phyloP scores from a whole-genome alignment of 2,113 vertebrate genomes.

The Pitta sordida region DNA sequence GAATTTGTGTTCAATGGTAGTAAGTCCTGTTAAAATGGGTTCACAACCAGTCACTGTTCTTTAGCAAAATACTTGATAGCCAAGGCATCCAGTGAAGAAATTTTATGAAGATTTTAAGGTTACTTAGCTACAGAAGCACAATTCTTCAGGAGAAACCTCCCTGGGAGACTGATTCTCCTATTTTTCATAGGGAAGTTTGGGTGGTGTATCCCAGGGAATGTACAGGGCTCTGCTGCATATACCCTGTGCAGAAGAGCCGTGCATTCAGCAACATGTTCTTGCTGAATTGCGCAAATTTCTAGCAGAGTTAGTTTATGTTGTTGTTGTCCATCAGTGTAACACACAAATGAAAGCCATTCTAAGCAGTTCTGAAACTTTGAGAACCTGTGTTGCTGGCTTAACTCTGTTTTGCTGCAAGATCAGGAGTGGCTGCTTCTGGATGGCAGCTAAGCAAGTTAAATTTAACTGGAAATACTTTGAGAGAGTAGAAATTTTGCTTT shows the following conservation, averaged over 20 bases:
- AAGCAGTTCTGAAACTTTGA: background rate
- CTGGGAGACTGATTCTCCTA: background rate
- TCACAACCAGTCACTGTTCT: background rate
- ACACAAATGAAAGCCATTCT: background rate
- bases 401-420: background rate
- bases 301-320: background rate
- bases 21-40: background rate
- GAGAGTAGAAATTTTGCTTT: background rate
- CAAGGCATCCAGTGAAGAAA: background rate
- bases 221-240: background rate
- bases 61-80: background rate
- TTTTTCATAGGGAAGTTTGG: background rate
- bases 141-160: background rate
- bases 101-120: background rate
- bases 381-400: background rate
- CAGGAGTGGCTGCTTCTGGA: background rate
- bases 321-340: background rate
- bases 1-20: background rate
- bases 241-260: background rate
- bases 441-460: background rate
- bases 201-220: background rate
- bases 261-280: background rate
- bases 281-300: background rate
- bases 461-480: background rate
- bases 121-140: background rate